Evolutionary conservation across 2,888 invertebrate species (phyloP).

Genomic region (Biston stratarius): DNA sequence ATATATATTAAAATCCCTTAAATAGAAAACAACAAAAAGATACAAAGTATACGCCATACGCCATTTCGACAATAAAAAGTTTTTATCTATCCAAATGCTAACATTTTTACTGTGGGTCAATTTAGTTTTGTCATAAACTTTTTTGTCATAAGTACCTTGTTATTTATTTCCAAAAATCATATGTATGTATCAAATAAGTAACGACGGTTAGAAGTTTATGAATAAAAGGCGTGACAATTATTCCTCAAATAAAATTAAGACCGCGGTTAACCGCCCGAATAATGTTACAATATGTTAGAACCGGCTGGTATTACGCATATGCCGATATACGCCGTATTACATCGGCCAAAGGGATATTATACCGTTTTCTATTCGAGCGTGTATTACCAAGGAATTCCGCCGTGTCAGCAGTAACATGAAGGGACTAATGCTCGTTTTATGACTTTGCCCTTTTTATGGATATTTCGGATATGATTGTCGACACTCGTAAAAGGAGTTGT

Average conservation of each 20-base stretch:
- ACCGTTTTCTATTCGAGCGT: constrained; percentile 53
- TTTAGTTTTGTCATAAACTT: constrained; percentile 12
- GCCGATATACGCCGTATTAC: constrained; percentile 48
- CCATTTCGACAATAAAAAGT: too few species aligned
- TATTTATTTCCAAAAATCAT: constrained; percentile 33
- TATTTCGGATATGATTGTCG: constrained; percentile 77
- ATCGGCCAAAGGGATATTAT: constrained; percentile 52
- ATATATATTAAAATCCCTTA: too few species aligned
- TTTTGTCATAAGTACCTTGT: constrained; percentile 32
- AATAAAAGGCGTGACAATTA: constrained; percentile 43
- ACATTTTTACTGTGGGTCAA: constrained; percentile 9
- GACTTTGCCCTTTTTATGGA: constrained; percentile 75
- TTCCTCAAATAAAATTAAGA: constrained; percentile 44
- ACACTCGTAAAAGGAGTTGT: constrained; percentile 70
- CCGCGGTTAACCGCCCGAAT: constrained; percentile 43
- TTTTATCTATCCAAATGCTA: background rate
- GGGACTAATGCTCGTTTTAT: constrained; percentile 79
- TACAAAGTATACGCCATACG: too few species aligned
- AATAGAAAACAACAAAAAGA: too few species aligned
- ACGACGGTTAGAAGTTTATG: constrained; percentile 34
- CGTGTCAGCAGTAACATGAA: constrained; percentile 67
- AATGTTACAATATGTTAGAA: constrained; percentile 48
- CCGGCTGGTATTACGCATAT: constrained; percentile 44
- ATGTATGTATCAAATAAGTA: constrained; percentile 24
- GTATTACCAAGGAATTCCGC: constrained; percentile 59